phyloP scores from a whole-genome alignment of 2,888 invertebrate genomes.

The Agriotes lineatus region DNA sequence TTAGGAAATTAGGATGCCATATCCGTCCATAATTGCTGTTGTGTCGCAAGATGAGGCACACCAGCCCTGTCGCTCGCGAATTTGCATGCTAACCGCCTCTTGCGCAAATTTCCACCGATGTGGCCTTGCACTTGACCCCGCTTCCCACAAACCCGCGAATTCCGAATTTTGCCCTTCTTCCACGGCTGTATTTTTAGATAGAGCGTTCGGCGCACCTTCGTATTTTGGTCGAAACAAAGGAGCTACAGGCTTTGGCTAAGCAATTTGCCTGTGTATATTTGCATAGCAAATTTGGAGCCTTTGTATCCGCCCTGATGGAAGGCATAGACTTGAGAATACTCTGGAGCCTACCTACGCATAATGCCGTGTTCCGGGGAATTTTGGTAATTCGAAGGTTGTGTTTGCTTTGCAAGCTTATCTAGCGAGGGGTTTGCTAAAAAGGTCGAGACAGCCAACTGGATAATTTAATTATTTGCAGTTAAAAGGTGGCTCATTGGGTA shows the following conservation, averaged over 20 bases:
- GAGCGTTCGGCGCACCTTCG: background rate
- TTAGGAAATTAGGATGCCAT: conserved; percentile 2
- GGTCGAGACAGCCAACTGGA: too few relatives aligned
- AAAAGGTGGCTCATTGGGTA: too few relatives aligned
- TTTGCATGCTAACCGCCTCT: background rate
- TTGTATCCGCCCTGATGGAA: background rate
- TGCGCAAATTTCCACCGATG: background rate
- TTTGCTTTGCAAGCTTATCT: too few relatives aligned
- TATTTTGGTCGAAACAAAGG: background rate
- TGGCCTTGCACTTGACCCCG: conserved; percentile 12
- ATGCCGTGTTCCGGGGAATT: background rate
- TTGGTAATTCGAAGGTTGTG: too few relatives aligned
- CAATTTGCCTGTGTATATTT: conserved; percentile 12
- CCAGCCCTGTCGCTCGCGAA: background rate
- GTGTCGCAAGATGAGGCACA: background rate
- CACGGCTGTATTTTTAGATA: background rate
- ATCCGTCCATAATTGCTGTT: background rate
- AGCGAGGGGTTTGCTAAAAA: too few relatives aligned
- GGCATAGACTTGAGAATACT: background rate
- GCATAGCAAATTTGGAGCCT: conserved; percentile 3
- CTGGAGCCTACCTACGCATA: background rate
- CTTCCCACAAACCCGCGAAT: too few relatives aligned
- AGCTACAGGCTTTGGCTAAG: background rate
- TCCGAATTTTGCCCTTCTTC: too few relatives aligned
- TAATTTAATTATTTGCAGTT: too few relatives aligned